Base-by-base conservation (phyloP, 2,113 vertebrate species). In the Peucedramus taeniatus region DNA sequence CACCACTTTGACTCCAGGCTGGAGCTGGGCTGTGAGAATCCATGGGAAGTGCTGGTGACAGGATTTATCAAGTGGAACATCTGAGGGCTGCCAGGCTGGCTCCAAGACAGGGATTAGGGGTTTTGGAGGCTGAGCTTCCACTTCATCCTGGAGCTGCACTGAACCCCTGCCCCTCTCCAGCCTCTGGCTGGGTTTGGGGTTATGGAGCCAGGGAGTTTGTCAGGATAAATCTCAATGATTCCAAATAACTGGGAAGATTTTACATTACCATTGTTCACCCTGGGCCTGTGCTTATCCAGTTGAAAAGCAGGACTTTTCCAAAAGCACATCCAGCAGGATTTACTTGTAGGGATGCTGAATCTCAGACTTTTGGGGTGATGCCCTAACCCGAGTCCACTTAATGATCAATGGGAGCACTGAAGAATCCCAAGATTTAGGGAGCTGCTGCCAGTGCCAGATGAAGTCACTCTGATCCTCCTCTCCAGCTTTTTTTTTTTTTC, bases 21-120 rank as follows among this genome's bases (percentile, higher is more conserved):
- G 61, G 71, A 31, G 10, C 23, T 5, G 22, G 54, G 64, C 89
- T 16, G 7, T 17, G 65, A 76, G 13, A n/a, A 35, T 65, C 83
- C 78, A 8, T 1, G 51, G 87, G 75, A n/a, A 47, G 82, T 23
- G 70, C 90, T 59, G 86, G 15, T 74, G 95, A 77, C 22, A 60
- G 31, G 37, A 77, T 88, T 70, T 90, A 90, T 94, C 90, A 93
- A 66, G 85, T 37, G 87, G 93, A 86, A 90, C 51, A 68, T 94
- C 94, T 40, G 42, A 70, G 70, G 23, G 59, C 71, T 94, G 95
- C 74, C 91, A 95, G 85, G 37, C 50, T 35, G 45, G 68, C 71
- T 86, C 64, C 1, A 2, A 22, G 51, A 33, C 33, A 21, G 68
- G 84, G 66, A 86, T 96, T 88, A 68, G 51, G 30, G 33, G 6